A percentile compares a stretch with the other conserved stretches of the same genome.
Evolutionary conservation across 2,888 invertebrate species (phyloP).

Genomic region (Sepioteuthis lessoniana): DNA sequence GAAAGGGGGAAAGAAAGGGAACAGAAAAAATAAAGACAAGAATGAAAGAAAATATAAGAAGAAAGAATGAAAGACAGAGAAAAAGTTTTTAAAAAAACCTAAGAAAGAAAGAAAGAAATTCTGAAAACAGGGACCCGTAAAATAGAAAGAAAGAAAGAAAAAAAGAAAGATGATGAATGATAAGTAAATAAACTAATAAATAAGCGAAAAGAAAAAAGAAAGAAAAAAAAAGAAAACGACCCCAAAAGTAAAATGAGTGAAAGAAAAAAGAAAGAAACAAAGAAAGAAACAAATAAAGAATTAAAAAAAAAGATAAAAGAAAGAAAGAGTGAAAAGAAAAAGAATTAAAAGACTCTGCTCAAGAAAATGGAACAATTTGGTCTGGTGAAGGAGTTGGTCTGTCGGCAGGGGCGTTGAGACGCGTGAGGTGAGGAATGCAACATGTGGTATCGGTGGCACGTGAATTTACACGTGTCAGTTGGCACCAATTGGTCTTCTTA

Average conservation of each 20-base stretch:
- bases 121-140: accelerated
- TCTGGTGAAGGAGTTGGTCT: no score
- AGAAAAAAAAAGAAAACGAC: no score
- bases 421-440: background rate
- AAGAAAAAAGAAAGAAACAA: no score
- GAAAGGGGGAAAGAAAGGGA: background rate
- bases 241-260: no score
- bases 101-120: background rate
- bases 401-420: no score
- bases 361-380: no score
- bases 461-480: conserved; percentile 14
- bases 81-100: background rate
- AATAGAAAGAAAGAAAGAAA: background rate
- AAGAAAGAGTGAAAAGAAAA: no score
- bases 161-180: background rate
- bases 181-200: background rate
- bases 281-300: no score
- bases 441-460: conserved; percentile 33
- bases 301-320: no score
- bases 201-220: no score
- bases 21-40: no score
- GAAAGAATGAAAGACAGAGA: background rate
- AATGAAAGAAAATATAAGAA: background rate
- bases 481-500: conserved; percentile 4
- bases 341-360: no score